phyloP scores from a whole-genome alignment of 2,888 invertebrate species.

The Mythimna impura region DNA sequence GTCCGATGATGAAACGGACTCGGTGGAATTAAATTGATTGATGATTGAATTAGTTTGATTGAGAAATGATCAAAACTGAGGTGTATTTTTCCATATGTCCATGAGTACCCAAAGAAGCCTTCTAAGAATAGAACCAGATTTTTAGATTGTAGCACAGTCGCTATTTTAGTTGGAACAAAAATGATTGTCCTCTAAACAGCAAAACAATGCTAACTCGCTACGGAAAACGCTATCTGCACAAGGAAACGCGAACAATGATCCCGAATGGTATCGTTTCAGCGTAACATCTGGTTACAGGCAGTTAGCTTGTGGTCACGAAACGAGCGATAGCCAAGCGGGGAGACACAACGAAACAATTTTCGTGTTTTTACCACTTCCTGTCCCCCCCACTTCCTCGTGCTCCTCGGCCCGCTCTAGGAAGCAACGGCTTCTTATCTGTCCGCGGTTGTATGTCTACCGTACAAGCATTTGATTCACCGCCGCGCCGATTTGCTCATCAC shows the following conservation, averaged over 20 bases:
- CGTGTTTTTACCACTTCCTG: neutral
- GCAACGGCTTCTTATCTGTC: too few species aligned
- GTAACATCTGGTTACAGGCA: constrained; percentile 56
- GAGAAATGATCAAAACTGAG: neutral
- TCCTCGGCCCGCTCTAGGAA: too few species aligned
- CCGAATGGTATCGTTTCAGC: constrained; percentile 52
- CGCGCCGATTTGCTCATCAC: neutral
- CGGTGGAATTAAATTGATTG: too few species aligned
- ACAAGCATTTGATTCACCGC: neutral
- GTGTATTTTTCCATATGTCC: neutral
- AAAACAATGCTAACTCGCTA: constrained; percentile 18
- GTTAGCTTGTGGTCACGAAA: constrained; percentile 28
- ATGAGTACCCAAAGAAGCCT: neutral
- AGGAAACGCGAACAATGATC: constrained; percentile 61
- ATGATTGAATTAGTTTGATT: too few species aligned
- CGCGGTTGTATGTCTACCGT: neutral
- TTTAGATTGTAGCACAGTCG: neutral
- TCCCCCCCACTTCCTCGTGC: neutral
- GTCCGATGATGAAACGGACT: too few species aligned
- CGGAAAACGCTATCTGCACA: constrained; percentile 44
- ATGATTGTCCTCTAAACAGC: constrained; percentile 27
- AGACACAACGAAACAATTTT: neutral
- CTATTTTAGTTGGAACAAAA: constrained; percentile 18
- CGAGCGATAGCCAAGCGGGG: neutral
- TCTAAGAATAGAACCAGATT: constrained; percentile 7